Base-by-base conservation (phyloP, 2,888 invertebrate genomes). In the Cerastoderma edule region DNA sequence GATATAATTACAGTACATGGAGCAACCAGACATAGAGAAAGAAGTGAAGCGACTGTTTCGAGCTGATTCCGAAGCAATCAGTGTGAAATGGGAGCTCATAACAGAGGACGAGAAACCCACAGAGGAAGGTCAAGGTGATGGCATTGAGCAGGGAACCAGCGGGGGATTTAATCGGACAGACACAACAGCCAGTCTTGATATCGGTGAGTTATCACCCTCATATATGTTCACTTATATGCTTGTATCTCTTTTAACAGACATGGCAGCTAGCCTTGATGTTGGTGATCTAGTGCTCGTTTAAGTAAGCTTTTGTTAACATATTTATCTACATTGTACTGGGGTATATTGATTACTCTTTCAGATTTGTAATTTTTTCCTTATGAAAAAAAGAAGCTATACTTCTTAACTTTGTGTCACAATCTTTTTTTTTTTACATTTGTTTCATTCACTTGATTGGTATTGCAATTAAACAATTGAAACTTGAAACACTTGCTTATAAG, bases 21-120 rank as follows among this genome's bases (percentile, higher is more conserved):
- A 99, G 93, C 97, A 98, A 30, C 98, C 99, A 0, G 99, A 99
- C 94, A 98, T 99, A 83, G 99, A 99, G 91, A 98, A 98, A 92
- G 99, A 99, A 94, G 97, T 99, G 0, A 98, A 98, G 92, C 94
- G 98, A 48, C 93, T 99, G 70, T 94, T 99, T 10, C 94, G 98
- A 81, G 96, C 88, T 53, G 99, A 99, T 91, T 97, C 97, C 90
- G 98, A 99, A 92, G 98, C 99, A 4, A 89, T 90, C 22, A 89
- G 90, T 72, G 91, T 92, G 2, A 90, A 90, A 65, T 92, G 90
- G 89, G 92, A 92, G 77, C 87, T 92, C 30, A 87, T 91, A 32
- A 85, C 85, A 32, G 90, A 90, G 64, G 90, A 90, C 50, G 86
- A 86, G 13, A 87, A 88, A 72, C 77, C 80, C 2, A 69, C 75